Base-by-base conservation (phyloP, 2,797 vertebrate genomes). In the Sardinella longiceps region DNA sequence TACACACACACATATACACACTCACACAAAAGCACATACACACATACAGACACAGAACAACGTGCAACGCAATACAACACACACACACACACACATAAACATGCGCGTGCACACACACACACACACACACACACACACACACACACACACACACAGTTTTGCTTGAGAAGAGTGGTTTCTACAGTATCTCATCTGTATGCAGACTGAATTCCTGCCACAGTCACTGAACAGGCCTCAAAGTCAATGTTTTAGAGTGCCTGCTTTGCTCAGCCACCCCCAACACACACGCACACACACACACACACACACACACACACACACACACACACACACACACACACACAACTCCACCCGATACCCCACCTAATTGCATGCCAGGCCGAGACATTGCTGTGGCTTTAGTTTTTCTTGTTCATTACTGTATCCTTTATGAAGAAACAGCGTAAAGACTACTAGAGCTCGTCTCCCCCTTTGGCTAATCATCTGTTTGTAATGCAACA, bases 71-170 rank as follows among this genome's bases (percentile, higher is more conserved):
- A 20, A 56, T 20, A 56, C 5, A 63, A 63, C 58, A 28, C 28
- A 33, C 28, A 14, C 63, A 3, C 63, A 33, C 63, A 33, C 63
- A 66, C 28, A 66, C 28, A 15, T 25, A 63, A n/a, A 28, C 60
- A 88, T 81, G 39, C 48, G 88, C 91, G 89, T 87, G 88, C 87
- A 92, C 93, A 91, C 90, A 93, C 92, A 91, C 86, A 80, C 80
- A 86, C 86, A 20, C 48, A 90, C 92, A 94, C 91, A 88, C 92
- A 58, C 56, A 58, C 58, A 63, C 23, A 25, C 58, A 63, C 58
- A 63, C 58, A 63, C 53, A n/a, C 87, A 86, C 80, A 90, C 90
- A 89, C 89, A 90, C 88, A 2, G 37, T 84, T 85, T 30, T 80
- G 70, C 5, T 9, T 23, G 6, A 25, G 58, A 14, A 63, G 58